Conservation (phyloP, 2,888 invertebrate genomes). For the Plebejus anna region DNA sequence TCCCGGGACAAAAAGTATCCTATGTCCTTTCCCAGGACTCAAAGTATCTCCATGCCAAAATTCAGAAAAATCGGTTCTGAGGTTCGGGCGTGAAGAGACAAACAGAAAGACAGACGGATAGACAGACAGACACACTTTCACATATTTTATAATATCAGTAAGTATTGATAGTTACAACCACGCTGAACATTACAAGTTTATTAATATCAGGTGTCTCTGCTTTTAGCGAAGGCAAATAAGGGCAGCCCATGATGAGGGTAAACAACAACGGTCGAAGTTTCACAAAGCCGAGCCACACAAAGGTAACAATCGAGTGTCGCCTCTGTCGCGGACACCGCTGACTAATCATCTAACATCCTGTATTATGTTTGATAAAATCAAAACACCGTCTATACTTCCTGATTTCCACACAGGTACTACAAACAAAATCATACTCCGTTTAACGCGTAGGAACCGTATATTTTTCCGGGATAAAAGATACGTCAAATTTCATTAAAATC, state of each 20-base stretch:
- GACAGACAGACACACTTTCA: too few species aligned
- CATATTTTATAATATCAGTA: too few species aligned
- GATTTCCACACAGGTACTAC: not conserved
- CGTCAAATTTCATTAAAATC: too few species aligned
- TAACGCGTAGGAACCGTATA: too few species aligned
- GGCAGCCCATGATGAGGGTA: not conserved
- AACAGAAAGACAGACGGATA: too few species aligned
- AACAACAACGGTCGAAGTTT: not conserved
- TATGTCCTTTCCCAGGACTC: too few species aligned
- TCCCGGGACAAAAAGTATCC: too few species aligned
- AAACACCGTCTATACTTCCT: not conserved
- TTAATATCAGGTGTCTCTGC: not conserved
- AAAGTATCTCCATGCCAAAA: too few species aligned
- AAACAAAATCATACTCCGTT: not conserved
- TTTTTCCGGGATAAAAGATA: too few species aligned
- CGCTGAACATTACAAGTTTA: not conserved
- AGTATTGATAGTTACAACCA: not conserved
- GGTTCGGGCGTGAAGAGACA: too few species aligned
- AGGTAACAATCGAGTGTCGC: constrained; percentile 8
- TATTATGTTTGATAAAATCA: not conserved
- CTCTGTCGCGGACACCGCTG: constrained; percentile 2
- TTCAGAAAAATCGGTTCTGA: too few species aligned
- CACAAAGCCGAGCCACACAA: constrained; percentile 4
- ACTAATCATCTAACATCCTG: constrained; percentile 2
- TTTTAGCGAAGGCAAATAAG: not conserved